phyloP scores from a whole-genome alignment of 2,113 vertebrate species.

The Forbesichthys papilliferus region DNA sequence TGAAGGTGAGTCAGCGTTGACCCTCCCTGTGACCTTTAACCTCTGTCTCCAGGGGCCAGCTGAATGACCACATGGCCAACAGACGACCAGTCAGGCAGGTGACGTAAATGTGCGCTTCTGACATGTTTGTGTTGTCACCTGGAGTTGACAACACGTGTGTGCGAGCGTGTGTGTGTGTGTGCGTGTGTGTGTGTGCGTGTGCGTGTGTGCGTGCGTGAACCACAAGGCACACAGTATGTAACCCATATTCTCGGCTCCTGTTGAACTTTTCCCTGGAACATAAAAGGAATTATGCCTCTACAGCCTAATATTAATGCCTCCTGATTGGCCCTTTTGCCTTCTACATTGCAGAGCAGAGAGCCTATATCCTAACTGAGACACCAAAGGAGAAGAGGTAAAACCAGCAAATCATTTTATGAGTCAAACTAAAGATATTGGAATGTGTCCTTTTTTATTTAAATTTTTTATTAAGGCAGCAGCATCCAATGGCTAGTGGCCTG shows the following conservation, averaged over 20 bases:
- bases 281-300: no score
- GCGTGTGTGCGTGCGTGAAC: not conserved
- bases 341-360: constrained; percentile 82
- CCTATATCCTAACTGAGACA: constrained; percentile 77
- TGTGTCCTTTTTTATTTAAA: constrained; percentile 23
- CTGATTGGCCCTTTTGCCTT: constrained; percentile 34
- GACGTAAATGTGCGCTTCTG: constrained; percentile 32
- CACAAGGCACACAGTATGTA: no score
- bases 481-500: constrained; percentile 31
- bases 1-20: constrained; percentile 80
- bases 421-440: constrained; percentile 17
- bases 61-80: constrained; percentile 44
- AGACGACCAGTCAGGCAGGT: constrained; percentile 28
- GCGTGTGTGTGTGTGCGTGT: not conserved
- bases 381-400: constrained; percentile 85
- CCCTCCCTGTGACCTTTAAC: constrained; percentile 18
- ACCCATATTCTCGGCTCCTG: no score
- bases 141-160: not conserved
- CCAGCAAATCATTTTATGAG: constrained; percentile 21
- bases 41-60: constrained; percentile 34
- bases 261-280: no score
- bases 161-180: not conserved
- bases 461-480: constrained; percentile 12
- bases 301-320: not conserved
- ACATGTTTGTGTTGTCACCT: not conserved